Conservation (phyloP, 2,888 invertebrate species). For the Cylindroiulus punctatus region DNA sequence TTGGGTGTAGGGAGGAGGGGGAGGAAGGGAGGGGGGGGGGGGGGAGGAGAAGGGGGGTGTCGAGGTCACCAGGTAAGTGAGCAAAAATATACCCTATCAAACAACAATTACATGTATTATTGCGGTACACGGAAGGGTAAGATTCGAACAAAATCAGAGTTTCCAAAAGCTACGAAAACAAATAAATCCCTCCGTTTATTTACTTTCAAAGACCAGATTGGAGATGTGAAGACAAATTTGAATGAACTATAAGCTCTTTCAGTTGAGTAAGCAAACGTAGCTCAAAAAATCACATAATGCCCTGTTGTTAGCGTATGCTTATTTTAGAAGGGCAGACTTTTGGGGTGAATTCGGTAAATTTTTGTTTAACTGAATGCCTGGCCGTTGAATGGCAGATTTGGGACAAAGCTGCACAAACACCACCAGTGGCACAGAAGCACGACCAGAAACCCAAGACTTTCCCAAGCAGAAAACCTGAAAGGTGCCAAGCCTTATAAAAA, state of each 20-base stretch:
- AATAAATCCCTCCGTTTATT: slow-evolving; percentile 9
- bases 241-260: slow-evolving; percentile 29
- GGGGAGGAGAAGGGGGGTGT: too few relatives aligned
- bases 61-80: not conserved
- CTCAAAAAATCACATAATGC: not conserved
- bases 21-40: too few relatives aligned
- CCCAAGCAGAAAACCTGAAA: not conserved
- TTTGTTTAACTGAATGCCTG: not conserved
- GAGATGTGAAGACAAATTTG: not conserved
- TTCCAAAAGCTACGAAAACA: slow-evolving; percentile 12
- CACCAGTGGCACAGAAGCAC: not conserved
- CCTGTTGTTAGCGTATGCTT: not conserved
- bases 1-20: too few relatives aligned
- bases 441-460: not conserved
- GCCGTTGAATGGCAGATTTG: not conserved
- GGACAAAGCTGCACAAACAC: not conserved
- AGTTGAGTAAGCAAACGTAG: slow-evolving; percentile 13
- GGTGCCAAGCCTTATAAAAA: not conserved
- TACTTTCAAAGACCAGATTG: slow-evolving; percentile 16
- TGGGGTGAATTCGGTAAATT: not conserved
- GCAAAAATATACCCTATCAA: not conserved
- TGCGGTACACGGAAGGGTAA: not conserved
- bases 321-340: not conserved
- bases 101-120: not conserved
- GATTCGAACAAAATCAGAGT: not conserved